These are phyloP conservation scores for Lottia scabra DNA, from an alignment of 2,888 invertebrate species.

Conservation along the genomic window DNA sequence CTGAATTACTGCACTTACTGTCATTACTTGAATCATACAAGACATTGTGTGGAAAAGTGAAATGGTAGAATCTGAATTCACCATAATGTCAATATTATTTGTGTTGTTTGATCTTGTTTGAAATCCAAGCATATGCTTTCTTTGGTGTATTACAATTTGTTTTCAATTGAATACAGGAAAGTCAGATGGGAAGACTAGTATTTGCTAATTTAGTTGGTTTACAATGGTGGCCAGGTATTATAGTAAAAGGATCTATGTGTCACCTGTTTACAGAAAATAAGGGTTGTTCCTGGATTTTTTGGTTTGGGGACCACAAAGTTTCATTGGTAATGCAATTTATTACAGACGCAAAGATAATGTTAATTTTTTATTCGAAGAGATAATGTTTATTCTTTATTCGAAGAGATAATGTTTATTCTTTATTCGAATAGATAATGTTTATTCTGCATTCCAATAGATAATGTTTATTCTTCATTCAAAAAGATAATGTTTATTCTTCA, in stretches of 20 bases:
- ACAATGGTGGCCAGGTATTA: slow-evolving; percentile 25
- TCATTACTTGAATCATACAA: too few relatives aligned
- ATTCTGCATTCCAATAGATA: too few relatives aligned
- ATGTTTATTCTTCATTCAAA: too few relatives aligned
- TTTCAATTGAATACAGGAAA: slow-evolving; percentile 17
- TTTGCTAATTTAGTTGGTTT: slow-evolving; percentile 23
- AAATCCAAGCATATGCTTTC: too few relatives aligned
- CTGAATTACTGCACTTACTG: too few relatives aligned
- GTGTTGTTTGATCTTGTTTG: too few relatives aligned
- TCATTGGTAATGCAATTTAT: slow-evolving; percentile 18
- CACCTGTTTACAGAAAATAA: slow-evolving; percentile 17
- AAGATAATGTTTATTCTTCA: neutral
- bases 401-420: neutral
- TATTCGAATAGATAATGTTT: neutral
- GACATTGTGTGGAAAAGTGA: too few relatives aligned
- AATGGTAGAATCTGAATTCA: too few relatives aligned
- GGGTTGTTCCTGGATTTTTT: slow-evolving; percentile 24
- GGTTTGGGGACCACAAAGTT: slow-evolving; percentile 31
- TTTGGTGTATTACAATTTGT: too few relatives aligned
- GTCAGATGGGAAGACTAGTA: slow-evolving; percentile 20
- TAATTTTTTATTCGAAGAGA: neutral
- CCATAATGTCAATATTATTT: too few relatives aligned
- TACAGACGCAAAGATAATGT: too few relatives aligned
- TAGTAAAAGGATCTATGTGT: slow-evolving; percentile 24
- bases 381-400: too few relatives aligned